phyloP scores from a whole-genome alignment of 2,888 invertebrate genomes.

The Tipula lateralis region DNA sequence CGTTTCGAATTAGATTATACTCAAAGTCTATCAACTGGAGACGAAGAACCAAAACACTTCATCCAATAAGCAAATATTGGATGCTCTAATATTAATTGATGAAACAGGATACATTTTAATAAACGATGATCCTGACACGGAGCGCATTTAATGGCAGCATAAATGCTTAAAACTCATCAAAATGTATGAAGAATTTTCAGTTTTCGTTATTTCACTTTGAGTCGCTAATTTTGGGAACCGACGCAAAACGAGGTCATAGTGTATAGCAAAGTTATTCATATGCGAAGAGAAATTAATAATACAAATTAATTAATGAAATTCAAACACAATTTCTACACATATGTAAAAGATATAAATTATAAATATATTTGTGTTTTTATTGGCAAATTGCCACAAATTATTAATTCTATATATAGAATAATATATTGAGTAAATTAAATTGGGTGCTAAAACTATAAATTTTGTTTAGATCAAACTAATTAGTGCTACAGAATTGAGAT shows the following conservation, averaged over 20 bases:
- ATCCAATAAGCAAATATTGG: background rate
- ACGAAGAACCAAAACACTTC: background rate
- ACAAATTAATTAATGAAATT: background rate
- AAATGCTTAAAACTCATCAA: background rate
- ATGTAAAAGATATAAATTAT: background rate
- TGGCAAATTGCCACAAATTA: background rate
- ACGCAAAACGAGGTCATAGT: background rate
- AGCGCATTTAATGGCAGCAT: background rate
- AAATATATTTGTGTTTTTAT: background rate
- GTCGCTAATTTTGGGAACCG: background rate
- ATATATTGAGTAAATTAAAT: background rate
- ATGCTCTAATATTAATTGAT: background rate
- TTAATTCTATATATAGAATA: background rate
- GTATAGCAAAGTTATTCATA: no score
- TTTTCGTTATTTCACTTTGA: background rate
- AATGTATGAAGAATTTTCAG: background rate
- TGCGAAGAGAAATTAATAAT: background rate
- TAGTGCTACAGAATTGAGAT: background rate
- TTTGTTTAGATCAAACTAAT: background rate
- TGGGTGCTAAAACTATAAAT: background rate
- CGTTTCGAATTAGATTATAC: background rate
- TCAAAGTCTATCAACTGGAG: background rate
- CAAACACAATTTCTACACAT: background rate
- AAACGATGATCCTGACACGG: background rate
- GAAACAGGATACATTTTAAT: background rate